Percentiles rank a stretch among this genome's conserved stretches.
phyloP scores from a whole-genome alignment of 2,888 invertebrate species.

The Gastracanthus pulcherrimus region DNA sequence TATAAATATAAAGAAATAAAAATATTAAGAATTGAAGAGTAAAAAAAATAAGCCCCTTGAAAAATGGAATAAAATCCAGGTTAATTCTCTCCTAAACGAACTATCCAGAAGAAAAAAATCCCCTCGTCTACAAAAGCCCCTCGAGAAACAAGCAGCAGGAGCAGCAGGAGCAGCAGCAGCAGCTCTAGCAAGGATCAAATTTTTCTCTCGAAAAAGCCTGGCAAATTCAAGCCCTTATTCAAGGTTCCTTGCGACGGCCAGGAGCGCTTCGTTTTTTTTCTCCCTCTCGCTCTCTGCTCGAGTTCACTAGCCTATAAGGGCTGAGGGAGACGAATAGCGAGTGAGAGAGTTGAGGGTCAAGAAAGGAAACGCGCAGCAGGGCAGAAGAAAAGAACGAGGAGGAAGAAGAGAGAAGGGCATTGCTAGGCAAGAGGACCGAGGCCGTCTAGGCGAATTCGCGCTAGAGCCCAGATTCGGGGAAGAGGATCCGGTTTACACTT shows the following conservation, averaged over 20 bases:
- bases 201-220: conserved; percentile 21
- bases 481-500: conserved; percentile 64
- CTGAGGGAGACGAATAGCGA: conserved; percentile 68
- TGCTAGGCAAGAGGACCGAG: conserved; percentile 20
- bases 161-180: neutral
- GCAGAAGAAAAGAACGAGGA: conserved; percentile 61
- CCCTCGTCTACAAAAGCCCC: conserved; percentile 4
- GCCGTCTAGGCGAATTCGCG: conserved; percentile 51
- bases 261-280: neutral
- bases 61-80: neutral
- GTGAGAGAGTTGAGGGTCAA: conserved; percentile 15
- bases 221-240: conserved; percentile 48
- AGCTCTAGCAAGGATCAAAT: conserved; percentile 33
- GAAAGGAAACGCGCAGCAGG: conserved; percentile 1
- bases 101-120: too few species aligned
- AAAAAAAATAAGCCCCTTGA: neutral
- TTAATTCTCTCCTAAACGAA: neutral
- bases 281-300: conserved; percentile 61
- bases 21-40: too few species aligned
- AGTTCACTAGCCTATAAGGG: conserved; percentile 61
- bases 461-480: conserved; percentile 56
- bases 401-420: conserved; percentile 59
- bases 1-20: too few species aligned
- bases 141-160: neutral
- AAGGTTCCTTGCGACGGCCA: conserved; percentile 27